These are phyloP conservation scores for Drosophila aldrichi DNA, from an alignment of 2,888 invertebrate genomes.

Conservation along the genomic window DNA sequence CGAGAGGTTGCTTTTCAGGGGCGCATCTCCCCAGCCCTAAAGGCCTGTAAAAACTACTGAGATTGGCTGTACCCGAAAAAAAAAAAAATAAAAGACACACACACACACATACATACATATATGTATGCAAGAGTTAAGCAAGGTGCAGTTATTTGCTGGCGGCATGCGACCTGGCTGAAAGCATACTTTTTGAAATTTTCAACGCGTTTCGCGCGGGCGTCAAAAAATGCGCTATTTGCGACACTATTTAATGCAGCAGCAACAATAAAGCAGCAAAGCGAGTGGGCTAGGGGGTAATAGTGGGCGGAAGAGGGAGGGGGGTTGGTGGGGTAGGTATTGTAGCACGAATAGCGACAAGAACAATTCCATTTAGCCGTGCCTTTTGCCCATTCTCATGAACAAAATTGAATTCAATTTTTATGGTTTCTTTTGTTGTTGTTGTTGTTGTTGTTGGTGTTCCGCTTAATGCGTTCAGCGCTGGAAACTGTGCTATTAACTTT, in stretches of 20 bases:
- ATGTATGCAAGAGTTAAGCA: constrained; percentile 18
- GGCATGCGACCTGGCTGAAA: constrained; percentile 38
- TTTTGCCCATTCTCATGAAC: constrained; percentile 34
- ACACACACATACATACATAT: not conserved
- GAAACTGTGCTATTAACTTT: constrained; percentile 63
- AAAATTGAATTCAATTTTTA: constrained; percentile 69
- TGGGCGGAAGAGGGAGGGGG: not conserved
- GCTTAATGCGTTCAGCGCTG: constrained; percentile 59
- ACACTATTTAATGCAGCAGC: constrained; percentile 59
- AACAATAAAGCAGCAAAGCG: constrained; percentile 2
- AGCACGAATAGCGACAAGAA: constrained; percentile 30
- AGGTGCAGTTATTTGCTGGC: constrained; percentile 21
- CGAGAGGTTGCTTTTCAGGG: not conserved
- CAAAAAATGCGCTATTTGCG: constrained; percentile 66
- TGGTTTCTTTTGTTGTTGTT: constrained; percentile 13
- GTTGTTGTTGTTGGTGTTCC: constrained; percentile 2
- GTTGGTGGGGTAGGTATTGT: no score
- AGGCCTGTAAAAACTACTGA: not conserved
- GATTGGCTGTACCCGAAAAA: not conserved
- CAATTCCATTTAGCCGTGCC: constrained; percentile 22
- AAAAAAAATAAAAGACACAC: no score
- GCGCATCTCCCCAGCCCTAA: not conserved
- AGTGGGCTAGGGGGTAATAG: not conserved
- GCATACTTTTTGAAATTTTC: constrained; percentile 26
- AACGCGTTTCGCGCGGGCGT: constrained; percentile 39